Evolutionary conservation across 2,888 invertebrate genomes (phyloP), one percentile per base, ranked within the genome.

Genomic region (Desoria tigrina): DNA sequence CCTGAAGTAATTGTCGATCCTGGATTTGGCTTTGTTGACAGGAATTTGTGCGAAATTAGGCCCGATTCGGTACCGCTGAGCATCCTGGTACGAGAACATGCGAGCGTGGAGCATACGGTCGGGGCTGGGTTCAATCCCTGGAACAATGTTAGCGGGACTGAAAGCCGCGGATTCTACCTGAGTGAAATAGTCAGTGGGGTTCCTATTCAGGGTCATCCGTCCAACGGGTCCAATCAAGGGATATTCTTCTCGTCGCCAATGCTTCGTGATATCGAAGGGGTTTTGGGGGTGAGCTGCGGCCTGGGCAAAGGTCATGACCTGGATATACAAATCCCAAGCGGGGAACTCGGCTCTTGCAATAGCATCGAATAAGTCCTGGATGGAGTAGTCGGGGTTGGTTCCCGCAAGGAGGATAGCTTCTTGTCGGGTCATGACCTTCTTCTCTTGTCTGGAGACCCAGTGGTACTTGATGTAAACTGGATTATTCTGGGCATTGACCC

Each of bases 381-480:
- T 89, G 27, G 88, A 83, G 79, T 95, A 95, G 80, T 96, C 95
- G 0, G 96, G 94, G 80, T 95, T 93, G 9, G 84, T 80, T 1
- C 87, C 86, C 16, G 88, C 83, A 21, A 95, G 80, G 67, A 88
- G 83, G 1, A 78, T 85, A 2, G 93, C 93, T 78, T 84, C 84
- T 0, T 88, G 85, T 0, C 84, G 85, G 49, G 84, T 78, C 74
- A 96, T 79, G 79, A 90, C 90, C 79, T 89, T 89, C 72, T 95
- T 90, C 28, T 91, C 91, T 81, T 95, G 95, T 80, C 94, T 86
- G 23, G 92, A 91, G 85, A 85, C 68, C 39, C 74, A 90, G 79
- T 95, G 94, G 84, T 95, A 96, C 83, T 95, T 96, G 69, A 91
- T 92, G 82, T 90, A 96, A 74, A 90, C 85, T 1, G 86, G 82